Conservation (phyloP, 2,113 vertebrate genomes). For the Falco punctatus region DNA sequence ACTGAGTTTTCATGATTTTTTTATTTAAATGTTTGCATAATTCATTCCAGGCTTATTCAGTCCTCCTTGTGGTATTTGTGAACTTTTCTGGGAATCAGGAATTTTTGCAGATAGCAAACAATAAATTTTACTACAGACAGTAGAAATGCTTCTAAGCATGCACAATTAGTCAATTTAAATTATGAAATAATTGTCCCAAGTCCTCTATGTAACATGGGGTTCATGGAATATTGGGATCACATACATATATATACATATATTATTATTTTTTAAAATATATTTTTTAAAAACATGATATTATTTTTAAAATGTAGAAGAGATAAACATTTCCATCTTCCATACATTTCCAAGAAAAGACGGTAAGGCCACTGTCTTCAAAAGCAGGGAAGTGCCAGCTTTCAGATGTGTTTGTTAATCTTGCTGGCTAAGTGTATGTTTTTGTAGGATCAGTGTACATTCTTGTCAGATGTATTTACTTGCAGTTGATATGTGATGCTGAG, state of each 20-base stretch:
- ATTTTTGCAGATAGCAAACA: not conserved
- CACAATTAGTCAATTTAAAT: not conserved
- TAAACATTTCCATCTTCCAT: not conserved
- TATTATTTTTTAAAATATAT: not conserved
- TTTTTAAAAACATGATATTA: not conserved
- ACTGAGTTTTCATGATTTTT: not conserved
- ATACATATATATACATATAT: not conserved
- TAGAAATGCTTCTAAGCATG: not conserved
- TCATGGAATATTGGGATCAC: not conserved
- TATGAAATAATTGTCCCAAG: not conserved
- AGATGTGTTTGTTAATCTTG: not conserved
- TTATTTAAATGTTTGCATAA: not conserved
- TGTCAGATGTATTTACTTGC: not conserved
- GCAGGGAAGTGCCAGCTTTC: not conserved
- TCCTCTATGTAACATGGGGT: not conserved
- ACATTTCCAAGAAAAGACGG: not conserved
- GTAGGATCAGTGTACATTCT: not conserved
- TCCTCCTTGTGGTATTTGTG: not conserved
- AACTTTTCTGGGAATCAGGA: not conserved
- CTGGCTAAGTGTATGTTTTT: not conserved
- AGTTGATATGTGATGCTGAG: not conserved
- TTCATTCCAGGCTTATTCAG: not conserved
- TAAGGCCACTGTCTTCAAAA: not conserved
- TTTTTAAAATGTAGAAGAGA: not conserved
- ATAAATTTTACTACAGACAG: not conserved